Base-by-base conservation (phyloP, 1,140 invertebrate genomes). In the Ceratitis capitata region DNA sequence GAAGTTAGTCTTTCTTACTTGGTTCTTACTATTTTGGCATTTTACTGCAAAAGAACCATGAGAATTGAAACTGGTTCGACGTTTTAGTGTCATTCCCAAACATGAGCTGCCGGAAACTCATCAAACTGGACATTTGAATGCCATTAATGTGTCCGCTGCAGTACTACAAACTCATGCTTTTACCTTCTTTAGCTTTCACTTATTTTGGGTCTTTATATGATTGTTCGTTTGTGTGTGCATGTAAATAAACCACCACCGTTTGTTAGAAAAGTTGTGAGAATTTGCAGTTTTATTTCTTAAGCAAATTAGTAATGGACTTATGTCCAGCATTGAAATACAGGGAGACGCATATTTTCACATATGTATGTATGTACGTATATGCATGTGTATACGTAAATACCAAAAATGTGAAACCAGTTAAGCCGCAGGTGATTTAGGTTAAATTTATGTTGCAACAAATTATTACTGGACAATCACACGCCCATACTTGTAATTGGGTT, bases 371-470 rank as follows among this genome's bases (percentile, higher is more conserved):
- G 9, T 78, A 42, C 26, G 35, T 45, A 61, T 56, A 56, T 56
- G 6, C 53, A 5, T 56, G n/a, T n/a, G n/a, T 26, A 61, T n/a
- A n/a, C n/a, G n/a, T n/a, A n/a, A n/a, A n/a, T n/a, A n/a, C n/a
- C n/a, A n/a, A n/a, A 12, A 29, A n/a, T 26, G 69, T 32, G n/a
- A 23, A 78, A 35, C 14, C 19, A 45, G 39, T 78, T 78, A 26
- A 78, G 69, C 69, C 69, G 35, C 69, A 78, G 69, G 69, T 78
- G 39, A 78, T 78, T 78, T 78, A 45, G 69, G 69, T 12, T 78
- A 78, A 78, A 47, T 78, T 78, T 78, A 78, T 78, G 35, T n/a
- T 2, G 39, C 69, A 45, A 45, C 39, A 78, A 78, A n/a, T 42
- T 78, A 78, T 78, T 10, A 39, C 23, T 78, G 69, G 69, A 45